A percentile compares a stretch with the other conserved stretches of the same genome.
phyloP scores from a whole-genome alignment of 1,140 invertebrate genomes.

The Philopotamus ludificatus region DNA sequence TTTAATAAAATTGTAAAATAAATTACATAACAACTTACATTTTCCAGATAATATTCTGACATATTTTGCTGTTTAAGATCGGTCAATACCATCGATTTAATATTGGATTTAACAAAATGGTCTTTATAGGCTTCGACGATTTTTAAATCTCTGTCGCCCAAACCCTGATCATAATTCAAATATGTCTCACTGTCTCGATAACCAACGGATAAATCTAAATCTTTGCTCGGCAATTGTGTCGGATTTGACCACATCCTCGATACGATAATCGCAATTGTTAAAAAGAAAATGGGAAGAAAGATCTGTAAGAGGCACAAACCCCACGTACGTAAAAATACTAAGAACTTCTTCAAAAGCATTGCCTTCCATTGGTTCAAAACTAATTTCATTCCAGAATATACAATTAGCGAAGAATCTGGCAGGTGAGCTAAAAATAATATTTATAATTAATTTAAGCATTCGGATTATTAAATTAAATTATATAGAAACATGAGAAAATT shows the following conservation, averaged over 20 bases:
- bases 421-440: slow-evolving; percentile 22
- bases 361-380: slow-evolving; percentile 61
- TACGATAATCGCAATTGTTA: slow-evolving; percentile 60
- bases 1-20: slow-evolving; percentile 42
- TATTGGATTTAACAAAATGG: slow-evolving; percentile 46
- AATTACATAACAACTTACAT: slow-evolving; percentile 40
- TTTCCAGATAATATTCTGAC: slow-evolving; percentile 47
- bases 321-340: slow-evolving; percentile 59
- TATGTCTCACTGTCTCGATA: slow-evolving; percentile 48
- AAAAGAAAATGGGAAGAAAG: slow-evolving; percentile 60
- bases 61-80: slow-evolving; percentile 46
- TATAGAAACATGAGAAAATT: slow-evolving; percentile 6
- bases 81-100: slow-evolving; percentile 45
- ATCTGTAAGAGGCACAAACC: slow-evolving; percentile 59
- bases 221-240: slow-evolving; percentile 50
- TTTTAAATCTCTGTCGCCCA: slow-evolving; percentile 43
- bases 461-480: slow-evolving; percentile 35
- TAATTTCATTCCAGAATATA: slow-evolving; percentile 50
- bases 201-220: slow-evolving; percentile 48
- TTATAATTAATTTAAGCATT: not conserved
- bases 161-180: slow-evolving; percentile 41
- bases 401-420: slow-evolving; percentile 41
- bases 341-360: slow-evolving; percentile 63
- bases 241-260: slow-evolving; percentile 52
- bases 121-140: slow-evolving; percentile 47